Conservation (phyloP, 1,140 invertebrate species). For the Zaprionus nigranus region DNA sequence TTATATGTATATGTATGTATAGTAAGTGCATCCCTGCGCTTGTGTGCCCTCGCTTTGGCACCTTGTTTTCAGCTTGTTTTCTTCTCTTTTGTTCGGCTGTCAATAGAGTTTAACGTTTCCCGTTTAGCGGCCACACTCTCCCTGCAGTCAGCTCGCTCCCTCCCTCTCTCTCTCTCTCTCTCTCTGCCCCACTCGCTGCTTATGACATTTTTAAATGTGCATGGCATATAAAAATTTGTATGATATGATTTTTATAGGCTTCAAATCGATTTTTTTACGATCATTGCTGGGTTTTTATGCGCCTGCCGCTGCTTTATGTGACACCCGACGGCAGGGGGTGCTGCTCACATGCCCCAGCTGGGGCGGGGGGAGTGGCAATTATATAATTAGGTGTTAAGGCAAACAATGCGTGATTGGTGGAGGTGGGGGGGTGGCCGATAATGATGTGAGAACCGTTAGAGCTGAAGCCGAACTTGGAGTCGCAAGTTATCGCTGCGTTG, state of each 20-base stretch:
- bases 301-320: constrained; percentile 70
- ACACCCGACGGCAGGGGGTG: constrained; percentile 43
- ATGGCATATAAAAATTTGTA: constrained; percentile 78
- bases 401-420: constrained; percentile 37
- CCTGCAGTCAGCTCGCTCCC: neutral
- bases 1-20: too few species aligned
- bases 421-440: neutral
- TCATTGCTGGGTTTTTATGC: constrained; percentile 74
- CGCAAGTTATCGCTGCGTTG: constrained; percentile 51
- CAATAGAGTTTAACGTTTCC: constrained; percentile 35
- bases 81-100: constrained; percentile 33
- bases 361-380: constrained; percentile 45
- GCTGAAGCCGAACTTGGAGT: neutral
- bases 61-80: constrained; percentile 22
- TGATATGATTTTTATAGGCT: constrained; percentile 82
- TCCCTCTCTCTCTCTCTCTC: neutral
- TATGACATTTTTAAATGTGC: constrained; percentile 45
- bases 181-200: neutral
- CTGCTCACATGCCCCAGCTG: neutral
- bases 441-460: constrained; percentile 45
- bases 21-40: neutral
- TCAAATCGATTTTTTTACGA: constrained; percentile 81
- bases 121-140: constrained; percentile 4
- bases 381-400: constrained; percentile 75
- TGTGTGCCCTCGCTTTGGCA: neutral